Evolutionary conservation across 2,797 vertebrate species (phyloP), one percentile per base, ranked within the genome.

Genomic region (Lycodopsis pacificus): DNA sequence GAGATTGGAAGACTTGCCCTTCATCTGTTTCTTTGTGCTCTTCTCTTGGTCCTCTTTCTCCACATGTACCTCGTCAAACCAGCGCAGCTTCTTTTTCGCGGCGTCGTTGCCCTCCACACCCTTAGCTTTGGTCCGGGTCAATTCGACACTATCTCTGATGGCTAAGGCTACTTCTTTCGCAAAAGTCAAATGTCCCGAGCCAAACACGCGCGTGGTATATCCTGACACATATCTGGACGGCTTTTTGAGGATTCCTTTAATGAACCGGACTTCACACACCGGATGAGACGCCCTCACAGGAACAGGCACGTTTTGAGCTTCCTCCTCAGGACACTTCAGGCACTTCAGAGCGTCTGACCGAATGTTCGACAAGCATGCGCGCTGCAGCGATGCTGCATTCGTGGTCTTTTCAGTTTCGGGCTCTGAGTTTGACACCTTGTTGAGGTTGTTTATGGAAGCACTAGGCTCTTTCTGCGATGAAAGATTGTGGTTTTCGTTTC

Each of bases 211-310:
- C 19, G 92, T 85, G 27, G 84, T 64, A 75, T 86, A 76, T 63
- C 79, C 75, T 11, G 87, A 82, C 57, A 91, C 84, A 57, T 94
- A 94, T 79, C 95, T 96, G 70, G 96, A 95, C 27, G 92, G 91
- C 77, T 97, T 97, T 88, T 98, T 99, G 80, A 99, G 96, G 85
- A 98, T 97, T 73, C 97, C 96, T 92, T 95, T 97, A 30, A 96
- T 71, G 42, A 96, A 88, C 59, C 76, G 88, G 85, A 90, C 92
- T 68, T 93, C 90, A 86, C 80, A 84, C 22, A 85, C 73, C 22
- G 89, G 86, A 27, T 81, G 56, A 38, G 86, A 44, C 32, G 83
- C 65, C 42, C 65, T n/a, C 5, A 54, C 54, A 83, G 93, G 87
- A 68, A 44, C 9, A 7, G 70, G 81, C 19, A 79, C 46, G 88